A percentile compares a stretch with the other conserved stretches of the same genome.
Evolutionary conservation across 1,140 invertebrate genomes (phyloP).

Genomic region (Zaprionus ghesquierei): DNA sequence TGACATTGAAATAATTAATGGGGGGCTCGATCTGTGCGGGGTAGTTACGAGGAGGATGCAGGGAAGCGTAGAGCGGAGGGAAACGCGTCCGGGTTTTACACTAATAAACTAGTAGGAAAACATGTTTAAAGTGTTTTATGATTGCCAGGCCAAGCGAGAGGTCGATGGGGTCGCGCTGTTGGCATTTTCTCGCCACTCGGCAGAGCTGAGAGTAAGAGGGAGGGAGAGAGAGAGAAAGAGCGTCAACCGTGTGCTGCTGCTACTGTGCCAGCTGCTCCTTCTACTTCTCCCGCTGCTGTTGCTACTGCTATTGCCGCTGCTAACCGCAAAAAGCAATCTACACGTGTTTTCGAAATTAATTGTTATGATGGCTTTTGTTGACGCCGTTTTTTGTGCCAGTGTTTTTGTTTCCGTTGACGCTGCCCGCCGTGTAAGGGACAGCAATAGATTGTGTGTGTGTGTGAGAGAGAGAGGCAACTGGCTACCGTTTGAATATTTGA

Average conservation of each 20-base stretch:
- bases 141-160: conserved; percentile 71
- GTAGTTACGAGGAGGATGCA: neutral
- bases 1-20: conserved; percentile 75
- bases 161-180: conserved; percentile 63
- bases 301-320: conserved; percentile 30
- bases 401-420: conserved; percentile 30
- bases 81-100: conserved; percentile 58
- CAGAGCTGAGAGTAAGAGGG: neutral
- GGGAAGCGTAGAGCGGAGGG: neutral
- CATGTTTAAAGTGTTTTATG: conserved; percentile 80
- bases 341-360: conserved; percentile 82
- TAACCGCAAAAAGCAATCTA: conserved; percentile 81
- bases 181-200: conserved; percentile 41
- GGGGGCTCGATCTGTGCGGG: conserved; percentile 14
- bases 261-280: conserved; percentile 33
- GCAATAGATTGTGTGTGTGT: conserved; percentile 8
- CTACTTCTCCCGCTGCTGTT: conserved; percentile 24
- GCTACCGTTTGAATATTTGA: conserved; percentile 78
- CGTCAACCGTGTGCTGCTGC: conserved; percentile 22
- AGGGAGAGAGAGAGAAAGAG: neutral
- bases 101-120: conserved; percentile 79
- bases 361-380: conserved; percentile 80
- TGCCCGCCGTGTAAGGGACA: neutral
- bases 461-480: conserved; percentile 28
- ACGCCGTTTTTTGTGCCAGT: conserved; percentile 65